Evolutionary conservation across 2,797 vertebrate species (phyloP), one percentile per base, ranked within the genome.

Genomic region (Anguilla marmorata): DNA sequence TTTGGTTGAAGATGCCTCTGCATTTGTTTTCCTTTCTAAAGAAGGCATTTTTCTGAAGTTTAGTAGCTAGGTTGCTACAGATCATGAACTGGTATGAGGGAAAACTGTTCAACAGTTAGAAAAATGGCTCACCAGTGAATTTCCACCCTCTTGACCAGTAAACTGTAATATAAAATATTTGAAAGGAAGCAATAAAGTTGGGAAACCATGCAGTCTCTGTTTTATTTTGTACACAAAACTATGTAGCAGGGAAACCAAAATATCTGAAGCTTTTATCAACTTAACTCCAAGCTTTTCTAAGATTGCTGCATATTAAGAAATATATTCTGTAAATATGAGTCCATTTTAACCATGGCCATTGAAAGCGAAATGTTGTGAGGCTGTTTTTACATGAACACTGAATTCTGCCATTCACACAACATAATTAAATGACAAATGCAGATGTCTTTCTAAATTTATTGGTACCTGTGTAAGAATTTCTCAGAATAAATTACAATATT

Each of bases 21-120:
- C 86, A 86, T 86, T 89, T 90, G 91, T 92, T 90, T 92, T 90
- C 84, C 93, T 92, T 92, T 92, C 92, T 93, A 94, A 95, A 93
- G 94, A 91, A 92, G 91, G 90, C 91, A 95, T 92, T 89, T 92
- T 88, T 93, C 93, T 88, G 90, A 90, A 90, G 85, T 94, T 95
- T 93, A 91, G 91, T 91, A 93, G 91, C 88, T 89, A 92, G 87
- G 91, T 91, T 90, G 92, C 92, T 92, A 90, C 91, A 89, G 63
- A 88, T 86, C 82, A 90, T 90, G 91, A 91, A 93, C 91, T 93
- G 92, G 91, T 92, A 86, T 82, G 89, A 90, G 88, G 5, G 2
- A 85, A 88, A 90, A 90, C 91, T 92, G 89, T 91, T 52, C 41
- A 45, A 45, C 41, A 45, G 41, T 45, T 45, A 45, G 41, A 45